Evolutionary conservation across 2,888 invertebrate genomes (phyloP).

Genomic region (Apodemia hepburni): DNA sequence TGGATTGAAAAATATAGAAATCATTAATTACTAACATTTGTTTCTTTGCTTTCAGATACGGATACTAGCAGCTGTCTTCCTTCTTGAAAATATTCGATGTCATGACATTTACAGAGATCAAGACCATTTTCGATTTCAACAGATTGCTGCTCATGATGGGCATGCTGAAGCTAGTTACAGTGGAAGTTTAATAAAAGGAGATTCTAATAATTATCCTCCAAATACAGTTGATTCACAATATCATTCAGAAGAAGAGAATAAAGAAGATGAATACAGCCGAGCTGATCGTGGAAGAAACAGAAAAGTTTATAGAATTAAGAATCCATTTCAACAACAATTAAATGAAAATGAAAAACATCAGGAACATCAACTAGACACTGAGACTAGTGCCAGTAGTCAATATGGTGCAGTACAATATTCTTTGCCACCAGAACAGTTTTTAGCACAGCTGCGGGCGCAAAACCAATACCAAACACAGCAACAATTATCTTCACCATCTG

Average conservation of each 20-base stretch:
- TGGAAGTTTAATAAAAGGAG: slow-evolving; percentile 52
- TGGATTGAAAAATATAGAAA: no score
- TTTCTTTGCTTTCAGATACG: slow-evolving; percentile 65
- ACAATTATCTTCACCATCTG: slow-evolving; percentile 53
- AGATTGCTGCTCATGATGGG: slow-evolving; percentile 52
- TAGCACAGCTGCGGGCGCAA: slow-evolving; percentile 65
- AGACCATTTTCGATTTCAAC: slow-evolving; percentile 58
- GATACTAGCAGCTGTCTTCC: slow-evolving; percentile 63
- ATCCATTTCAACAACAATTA: slow-evolving; percentile 61
- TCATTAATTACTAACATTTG: neutral
- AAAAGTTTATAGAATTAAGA: slow-evolving; percentile 67
- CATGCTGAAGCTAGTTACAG: slow-evolving; percentile 55
- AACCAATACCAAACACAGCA: slow-evolving; percentile 52
- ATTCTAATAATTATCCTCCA: slow-evolving; percentile 53
- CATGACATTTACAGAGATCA: slow-evolving; percentile 66
- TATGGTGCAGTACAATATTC: slow-evolving; percentile 71
- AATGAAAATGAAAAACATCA: slow-evolving; percentile 46
- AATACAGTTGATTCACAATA: slow-evolving; percentile 56
- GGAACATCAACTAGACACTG: slow-evolving; percentile 54
- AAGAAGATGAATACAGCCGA: slow-evolving; percentile 51
- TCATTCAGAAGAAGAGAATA: slow-evolving; percentile 53
- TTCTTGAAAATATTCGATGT: slow-evolving; percentile 50
- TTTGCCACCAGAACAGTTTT: slow-evolving; percentile 70
- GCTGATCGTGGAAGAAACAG: slow-evolving; percentile 49
- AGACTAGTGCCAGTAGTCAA: slow-evolving; percentile 70